phyloP scores from a whole-genome alignment of 2,113 vertebrate genomes.

The Spea bombifrons region DNA sequence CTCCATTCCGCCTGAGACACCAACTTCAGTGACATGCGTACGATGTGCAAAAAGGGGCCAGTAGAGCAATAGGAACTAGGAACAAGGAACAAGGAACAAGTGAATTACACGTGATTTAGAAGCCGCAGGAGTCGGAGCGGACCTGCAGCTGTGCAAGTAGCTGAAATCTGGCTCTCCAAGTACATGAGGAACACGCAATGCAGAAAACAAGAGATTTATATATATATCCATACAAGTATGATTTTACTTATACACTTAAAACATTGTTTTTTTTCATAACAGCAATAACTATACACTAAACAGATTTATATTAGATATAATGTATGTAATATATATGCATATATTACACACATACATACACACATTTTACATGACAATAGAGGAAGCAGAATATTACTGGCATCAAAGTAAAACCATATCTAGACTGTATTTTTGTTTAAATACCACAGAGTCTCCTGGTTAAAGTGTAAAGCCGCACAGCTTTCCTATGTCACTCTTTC shows the following conservation, averaged over 20 bases:
- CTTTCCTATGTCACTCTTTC: slow-evolving; percentile 85
- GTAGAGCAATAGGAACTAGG: too few species aligned
- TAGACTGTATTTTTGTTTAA: slow-evolving; percentile 78
- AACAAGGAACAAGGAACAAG: neutral
- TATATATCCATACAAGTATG: slow-evolving; percentile 44
- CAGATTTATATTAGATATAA: slow-evolving; percentile 45
- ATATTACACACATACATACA: slow-evolving; percentile 70
- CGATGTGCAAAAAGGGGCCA: slow-evolving; percentile 11
- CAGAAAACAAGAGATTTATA: slow-evolving; percentile 74
- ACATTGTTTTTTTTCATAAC: slow-evolving; percentile 75
- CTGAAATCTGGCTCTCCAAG: slow-evolving; percentile 53
- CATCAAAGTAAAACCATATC: slow-evolving; percentile 94
- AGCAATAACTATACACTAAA: slow-evolving; percentile 61
- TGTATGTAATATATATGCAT: too few species aligned
- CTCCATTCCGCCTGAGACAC: neutral
- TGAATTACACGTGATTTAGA: neutral
- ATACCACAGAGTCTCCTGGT: slow-evolving; percentile 99
- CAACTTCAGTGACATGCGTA: slow-evolving; percentile 23
- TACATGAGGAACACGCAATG: slow-evolving; percentile 43
- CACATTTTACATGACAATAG: slow-evolving; percentile 72
- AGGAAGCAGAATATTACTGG: slow-evolving; percentile 94
- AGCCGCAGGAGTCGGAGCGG: neutral
- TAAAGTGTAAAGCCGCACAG: slow-evolving; percentile 98
- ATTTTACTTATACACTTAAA: slow-evolving; percentile 66
- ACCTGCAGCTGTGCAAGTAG: slow-evolving; percentile 11